phyloP scores from a whole-genome alignment of 2,888 invertebrate genomes.

The Pyrochroa serraticornis region DNA sequence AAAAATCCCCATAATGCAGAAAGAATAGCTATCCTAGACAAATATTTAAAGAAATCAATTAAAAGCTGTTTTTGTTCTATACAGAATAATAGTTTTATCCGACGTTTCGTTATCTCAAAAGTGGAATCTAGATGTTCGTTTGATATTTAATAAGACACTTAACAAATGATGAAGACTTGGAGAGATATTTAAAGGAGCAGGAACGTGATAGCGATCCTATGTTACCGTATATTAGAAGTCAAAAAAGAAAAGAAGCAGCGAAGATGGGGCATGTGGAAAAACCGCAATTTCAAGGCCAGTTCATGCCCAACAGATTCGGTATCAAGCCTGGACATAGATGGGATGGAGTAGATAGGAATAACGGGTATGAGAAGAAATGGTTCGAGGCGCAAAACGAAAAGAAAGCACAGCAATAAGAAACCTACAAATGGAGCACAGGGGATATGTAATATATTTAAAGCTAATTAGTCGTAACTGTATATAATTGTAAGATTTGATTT shows the following conservation, averaged over 20 bases:
- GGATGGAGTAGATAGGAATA: slow-evolving; percentile 98
- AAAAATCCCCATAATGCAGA: no score
- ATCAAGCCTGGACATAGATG: slow-evolving; percentile 94
- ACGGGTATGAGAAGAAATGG: slow-evolving; percentile 92
- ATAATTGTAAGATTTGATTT: no score
- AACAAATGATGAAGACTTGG: slow-evolving; percentile 88
- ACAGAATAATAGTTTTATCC: no score
- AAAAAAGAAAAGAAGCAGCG: slow-evolving; percentile 66
- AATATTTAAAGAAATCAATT: no score
- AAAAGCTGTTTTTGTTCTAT: no score
- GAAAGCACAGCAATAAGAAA: slow-evolving; percentile 80
- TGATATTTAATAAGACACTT: no score
- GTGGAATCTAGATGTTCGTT: no score
- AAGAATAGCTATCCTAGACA: no score
- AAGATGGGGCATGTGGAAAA: slow-evolving; percentile 66
- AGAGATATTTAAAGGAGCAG: slow-evolving; percentile 73
- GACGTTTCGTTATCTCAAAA: no score
- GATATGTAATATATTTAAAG: slow-evolving; percentile 93
- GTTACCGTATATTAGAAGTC: slow-evolving; percentile 82
- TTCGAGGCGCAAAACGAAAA: slow-evolving; percentile 78
- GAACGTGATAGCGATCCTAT: slow-evolving; percentile 93
- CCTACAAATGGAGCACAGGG: slow-evolving; percentile 93
- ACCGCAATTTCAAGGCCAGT: slow-evolving; percentile 82
- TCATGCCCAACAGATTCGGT: slow-evolving; percentile 89
- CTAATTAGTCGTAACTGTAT: no score